Conservation (phyloP, 2,797 vertebrate species). For the Ataeniobius toweri region DNA sequence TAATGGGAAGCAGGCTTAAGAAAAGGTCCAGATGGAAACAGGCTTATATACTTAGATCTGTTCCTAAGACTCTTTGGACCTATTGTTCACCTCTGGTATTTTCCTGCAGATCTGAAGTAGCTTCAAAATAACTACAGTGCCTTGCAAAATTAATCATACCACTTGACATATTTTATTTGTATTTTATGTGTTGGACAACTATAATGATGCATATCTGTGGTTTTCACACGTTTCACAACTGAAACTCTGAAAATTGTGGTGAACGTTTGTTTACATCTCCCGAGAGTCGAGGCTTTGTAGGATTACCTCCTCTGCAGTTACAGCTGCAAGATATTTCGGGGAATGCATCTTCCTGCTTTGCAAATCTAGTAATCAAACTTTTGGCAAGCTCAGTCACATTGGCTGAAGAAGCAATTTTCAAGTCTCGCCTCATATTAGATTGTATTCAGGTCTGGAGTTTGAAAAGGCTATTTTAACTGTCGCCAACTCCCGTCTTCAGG, state of each 20-base stretch:
- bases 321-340: not conserved
- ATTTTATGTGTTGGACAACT: not conserved
- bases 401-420: not conserved
- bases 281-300: not conserved
- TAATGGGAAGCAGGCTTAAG: conserved; percentile 37
- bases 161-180: not conserved
- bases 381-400: not conserved
- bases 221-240: not conserved
- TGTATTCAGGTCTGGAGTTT: not conserved
- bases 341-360: not conserved
- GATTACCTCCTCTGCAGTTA: not conserved
- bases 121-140: not conserved
- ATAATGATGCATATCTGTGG: not conserved
- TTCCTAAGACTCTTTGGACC: conserved; percentile 1
- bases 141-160: not conserved
- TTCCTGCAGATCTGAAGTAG: not conserved
- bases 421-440: not conserved
- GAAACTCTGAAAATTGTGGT: not conserved
- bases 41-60: conserved; percentile 44
- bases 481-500: not conserved
- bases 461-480: not conserved
- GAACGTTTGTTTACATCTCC: not conserved
- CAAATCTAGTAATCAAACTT: not conserved
- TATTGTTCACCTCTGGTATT: not conserved
- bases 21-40: conserved; percentile 18